Base-by-base conservation (phyloP, 2,113 vertebrate species). In the Tamias sibiricus region DNA sequence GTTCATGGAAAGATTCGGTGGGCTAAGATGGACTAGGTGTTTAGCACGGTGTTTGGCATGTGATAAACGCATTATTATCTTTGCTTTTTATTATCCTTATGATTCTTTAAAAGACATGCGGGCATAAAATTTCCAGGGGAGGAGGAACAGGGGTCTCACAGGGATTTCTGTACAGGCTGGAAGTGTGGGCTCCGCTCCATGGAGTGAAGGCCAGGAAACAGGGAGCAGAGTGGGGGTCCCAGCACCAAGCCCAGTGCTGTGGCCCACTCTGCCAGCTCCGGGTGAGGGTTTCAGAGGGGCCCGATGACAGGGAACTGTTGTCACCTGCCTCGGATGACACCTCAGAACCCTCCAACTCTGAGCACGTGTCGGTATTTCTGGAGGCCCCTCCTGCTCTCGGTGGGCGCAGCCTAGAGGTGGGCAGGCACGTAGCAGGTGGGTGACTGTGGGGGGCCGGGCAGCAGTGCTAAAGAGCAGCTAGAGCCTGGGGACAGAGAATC, bases 201-300 rank as follows among this genome's bases (percentile, higher is more conserved):
- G 77, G 37, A 40, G 30, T 6, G 20, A 52, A n/a, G 66, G 17
- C 26, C 22, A 44, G 49, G 30, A 32, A 42, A 59, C 2, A n/a
- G n/a, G 54, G 72, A 64, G 35, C 2, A 32, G 47, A 47, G 49
- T 11, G 52, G 52, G 72, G 4, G 59, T 57, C 80, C 49, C 37
- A 10, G 64, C 11, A 4, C 37, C 16, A 3, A 30, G 40, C 1
- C 64, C 1, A 0, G 69, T 7, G 7, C 28, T 2, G 44, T 19
- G 44, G 8, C 13, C 32, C 44, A 1, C 19, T 26, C 2, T 14
- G 37, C 47, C 77, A 37, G 64, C 26, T 54, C 72, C 68, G 42
- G 28, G 20, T 4, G 30, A 72, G 19, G 30, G 24, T 42, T 12
- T 72, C 28, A 44, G 66, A 37, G 28, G 68, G 13, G 30, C 20